phyloP scores from a whole-genome alignment of 53 echinoderm and acorn worm genomes.

The Henricia sp. region DNA sequence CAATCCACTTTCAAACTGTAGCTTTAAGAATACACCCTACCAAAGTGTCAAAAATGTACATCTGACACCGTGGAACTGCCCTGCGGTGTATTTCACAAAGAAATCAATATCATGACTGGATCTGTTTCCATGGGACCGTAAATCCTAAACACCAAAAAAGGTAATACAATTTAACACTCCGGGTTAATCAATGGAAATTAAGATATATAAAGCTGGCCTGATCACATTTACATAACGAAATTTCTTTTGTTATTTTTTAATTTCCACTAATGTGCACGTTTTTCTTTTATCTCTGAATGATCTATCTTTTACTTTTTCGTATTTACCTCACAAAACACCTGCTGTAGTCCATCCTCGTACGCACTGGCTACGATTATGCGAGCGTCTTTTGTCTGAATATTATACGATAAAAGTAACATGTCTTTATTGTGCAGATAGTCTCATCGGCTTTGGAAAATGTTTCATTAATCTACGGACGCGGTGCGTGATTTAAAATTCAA shows the following conservation, averaged over 20 bases:
- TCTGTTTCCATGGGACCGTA: too few species aligned
- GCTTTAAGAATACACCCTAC: too few species aligned
- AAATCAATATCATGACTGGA: too few species aligned
- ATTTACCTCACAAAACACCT: conserved; percentile 69
- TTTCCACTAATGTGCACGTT: neutral
- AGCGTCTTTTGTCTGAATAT: conserved; percentile 52
- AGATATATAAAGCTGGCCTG: neutral
- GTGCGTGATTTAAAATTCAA: too few species aligned
- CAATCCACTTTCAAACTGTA: too few species aligned
- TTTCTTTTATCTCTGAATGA: neutral
- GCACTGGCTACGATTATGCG: conserved; percentile 65
- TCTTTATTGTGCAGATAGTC: too few species aligned
- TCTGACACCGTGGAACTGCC: too few species aligned
- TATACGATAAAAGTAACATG: neutral
- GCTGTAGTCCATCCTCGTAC: conserved; percentile 44
- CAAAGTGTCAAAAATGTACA: too few species aligned
- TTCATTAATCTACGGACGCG: too few species aligned
- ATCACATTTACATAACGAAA: neutral
- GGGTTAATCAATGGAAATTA: neutral
- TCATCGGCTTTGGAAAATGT: too few species aligned
- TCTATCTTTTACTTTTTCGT: neutral
- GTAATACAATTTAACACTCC: neutral
- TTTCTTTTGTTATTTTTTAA: neutral
- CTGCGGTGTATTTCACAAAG: too few species aligned
- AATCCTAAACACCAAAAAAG: neutral